These are phyloP conservation scores for Cyaniris semiargus DNA, from an alignment of 2,888 invertebrate genomes.

Conservation along the genomic window DNA sequence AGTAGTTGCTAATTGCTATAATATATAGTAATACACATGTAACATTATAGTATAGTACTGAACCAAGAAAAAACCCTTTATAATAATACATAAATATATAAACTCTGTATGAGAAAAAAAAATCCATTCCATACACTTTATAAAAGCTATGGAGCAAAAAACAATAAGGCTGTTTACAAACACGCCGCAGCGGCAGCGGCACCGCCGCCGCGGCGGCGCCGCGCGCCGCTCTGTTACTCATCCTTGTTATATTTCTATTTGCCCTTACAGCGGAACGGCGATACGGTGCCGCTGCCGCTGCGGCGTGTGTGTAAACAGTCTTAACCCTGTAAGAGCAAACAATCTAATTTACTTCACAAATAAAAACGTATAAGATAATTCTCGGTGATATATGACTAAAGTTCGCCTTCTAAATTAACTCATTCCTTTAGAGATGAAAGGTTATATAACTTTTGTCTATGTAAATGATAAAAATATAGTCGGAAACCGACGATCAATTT, in stretches of 20 bases:
- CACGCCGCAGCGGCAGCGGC: no score
- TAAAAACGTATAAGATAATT: background rate
- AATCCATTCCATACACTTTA: background rate
- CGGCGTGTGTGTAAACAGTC: no score
- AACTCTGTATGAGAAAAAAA: background rate
- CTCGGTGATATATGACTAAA: background rate
- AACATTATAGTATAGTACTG: no score
- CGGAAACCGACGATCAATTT: slow-evolving; percentile 57
- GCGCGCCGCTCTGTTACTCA: no score
- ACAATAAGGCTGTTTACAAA: no score
- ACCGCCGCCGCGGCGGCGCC: no score
- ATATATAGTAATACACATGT: no score
- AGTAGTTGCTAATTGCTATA: no score
- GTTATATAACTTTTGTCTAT: slow-evolving; percentile 26
- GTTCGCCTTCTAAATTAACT: background rate
- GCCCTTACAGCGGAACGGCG: no score
- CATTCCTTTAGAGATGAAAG: background rate
- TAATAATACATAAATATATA: background rate
- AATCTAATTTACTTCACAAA: background rate
- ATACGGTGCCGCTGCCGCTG: no score
- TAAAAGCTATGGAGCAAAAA: background rate
- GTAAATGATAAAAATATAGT: slow-evolving; percentile 33
- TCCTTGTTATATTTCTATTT: no score
- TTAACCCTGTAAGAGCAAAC: background rate
- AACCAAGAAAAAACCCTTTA: no score